phyloP scores from a whole-genome alignment of 2,113 vertebrate genomes.

The Manacus vitellinus region DNA sequence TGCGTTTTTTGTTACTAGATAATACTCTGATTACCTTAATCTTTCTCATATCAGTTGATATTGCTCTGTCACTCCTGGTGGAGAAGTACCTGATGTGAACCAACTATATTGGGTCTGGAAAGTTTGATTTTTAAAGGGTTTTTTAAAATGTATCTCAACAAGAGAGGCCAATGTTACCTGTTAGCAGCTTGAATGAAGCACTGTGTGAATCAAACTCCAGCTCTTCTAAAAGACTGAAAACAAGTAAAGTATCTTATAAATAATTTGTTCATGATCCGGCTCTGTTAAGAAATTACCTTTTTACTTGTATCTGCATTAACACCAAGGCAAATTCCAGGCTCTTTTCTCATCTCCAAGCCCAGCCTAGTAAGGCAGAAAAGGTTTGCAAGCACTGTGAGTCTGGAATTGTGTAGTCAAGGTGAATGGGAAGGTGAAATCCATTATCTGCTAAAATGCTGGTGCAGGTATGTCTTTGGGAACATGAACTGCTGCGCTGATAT shows the following conservation, averaged over 20 bases:
- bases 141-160: slow-evolving; percentile 39
- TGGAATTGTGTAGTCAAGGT: neutral
- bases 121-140: neutral
- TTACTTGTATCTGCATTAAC: neutral
- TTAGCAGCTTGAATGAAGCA: slow-evolving; percentile 53
- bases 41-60: slow-evolving; percentile 19
- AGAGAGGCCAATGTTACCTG: slow-evolving; percentile 45
- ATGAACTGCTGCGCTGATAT: neutral
- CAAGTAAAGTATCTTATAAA: neutral
- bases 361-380: neutral
- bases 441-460: neutral
- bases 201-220: neutral
- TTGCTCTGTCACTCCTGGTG: neutral
- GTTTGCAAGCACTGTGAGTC: neutral
- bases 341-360: neutral
- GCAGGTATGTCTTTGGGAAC: neutral
- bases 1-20: neutral
- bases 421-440: slow-evolving; percentile 25
- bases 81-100: slow-evolving; percentile 46
- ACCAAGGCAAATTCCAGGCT: neutral
- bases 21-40: slow-evolving; percentile 53
- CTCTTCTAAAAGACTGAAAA: slow-evolving; percentile 34
- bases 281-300: neutral
- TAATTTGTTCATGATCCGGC: slow-evolving; percentile 1
- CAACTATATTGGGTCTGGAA: slow-evolving; percentile 61